Percentiles rank a stretch among this genome's conserved stretches.
Conservation (phyloP, 2,888 invertebrate genomes). For the Quadriops clusia region DNA sequence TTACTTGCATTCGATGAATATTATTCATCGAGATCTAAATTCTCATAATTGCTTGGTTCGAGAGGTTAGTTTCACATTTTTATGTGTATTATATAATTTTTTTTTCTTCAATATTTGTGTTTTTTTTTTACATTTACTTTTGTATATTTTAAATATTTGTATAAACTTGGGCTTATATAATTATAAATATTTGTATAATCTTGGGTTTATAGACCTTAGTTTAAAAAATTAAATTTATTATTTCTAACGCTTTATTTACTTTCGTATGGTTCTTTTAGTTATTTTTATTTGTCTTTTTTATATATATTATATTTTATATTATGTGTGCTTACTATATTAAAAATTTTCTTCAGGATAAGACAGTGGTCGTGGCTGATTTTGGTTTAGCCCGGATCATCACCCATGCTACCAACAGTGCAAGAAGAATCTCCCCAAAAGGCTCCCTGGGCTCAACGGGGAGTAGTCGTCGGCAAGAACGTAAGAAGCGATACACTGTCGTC, state of each 20-base stretch:
- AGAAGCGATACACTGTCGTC: conserved; percentile 89
- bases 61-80: conserved; percentile 43
- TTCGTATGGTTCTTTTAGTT: no score
- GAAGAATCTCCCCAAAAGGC: conserved; percentile 30
- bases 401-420: conserved; percentile 32
- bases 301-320: no score
- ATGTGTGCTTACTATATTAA: no score
- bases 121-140: no score
- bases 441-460: conserved; percentile 21
- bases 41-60: conserved; percentile 89
- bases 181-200: no score
- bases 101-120: no score
- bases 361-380: conserved; percentile 92
- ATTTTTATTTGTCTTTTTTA: no score
- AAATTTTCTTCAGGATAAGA: conserved; percentile 66
- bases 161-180: neutral
- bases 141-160: no score
- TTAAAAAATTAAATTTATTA: conserved; percentile 1
- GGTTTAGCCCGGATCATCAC: conserved; percentile 78
- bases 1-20: conserved; percentile 87
- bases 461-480: conserved; percentile 48
- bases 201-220: neutral
- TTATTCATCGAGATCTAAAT: conserved; percentile 90
- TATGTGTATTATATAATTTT: no score
- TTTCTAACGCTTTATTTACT: no score